Conservation (phyloP, 2,888 invertebrate genomes). For the Ceramica pisi region DNA sequence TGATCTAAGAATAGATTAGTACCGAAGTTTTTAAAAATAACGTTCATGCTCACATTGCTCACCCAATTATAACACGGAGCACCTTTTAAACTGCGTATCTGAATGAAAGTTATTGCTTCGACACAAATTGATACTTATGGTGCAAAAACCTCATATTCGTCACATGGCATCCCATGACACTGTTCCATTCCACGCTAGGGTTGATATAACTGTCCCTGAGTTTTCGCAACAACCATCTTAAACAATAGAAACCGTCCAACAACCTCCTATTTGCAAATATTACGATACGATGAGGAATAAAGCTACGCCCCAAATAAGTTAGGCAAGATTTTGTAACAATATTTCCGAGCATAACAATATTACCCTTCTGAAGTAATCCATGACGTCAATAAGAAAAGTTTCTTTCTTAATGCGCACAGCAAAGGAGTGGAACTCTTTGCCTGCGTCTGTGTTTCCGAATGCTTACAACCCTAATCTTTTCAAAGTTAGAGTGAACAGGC, state of each 20-base stretch:
- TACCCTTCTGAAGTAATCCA: slow-evolving; percentile 34
- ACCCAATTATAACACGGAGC: slow-evolving; percentile 23
- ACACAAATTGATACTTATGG: slow-evolving; percentile 54
- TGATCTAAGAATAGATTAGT: neutral
- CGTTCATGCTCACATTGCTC: slow-evolving; percentile 20
- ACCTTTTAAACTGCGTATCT: slow-evolving; percentile 41
- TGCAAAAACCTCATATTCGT: slow-evolving; percentile 53
- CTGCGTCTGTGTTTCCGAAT: no score
- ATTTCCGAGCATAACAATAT: slow-evolving; percentile 17
- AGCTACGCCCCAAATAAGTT: slow-evolving; percentile 12
- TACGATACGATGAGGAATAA: slow-evolving; percentile 17
- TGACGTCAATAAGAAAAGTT: slow-evolving; percentile 55
- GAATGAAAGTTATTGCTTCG: slow-evolving; percentile 42
- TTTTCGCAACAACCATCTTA: neutral
- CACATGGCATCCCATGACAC: slow-evolving; percentile 21
- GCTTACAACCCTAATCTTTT: no score
- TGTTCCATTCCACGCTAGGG: slow-evolving; percentile 34
- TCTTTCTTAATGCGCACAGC: slow-evolving; percentile 16
- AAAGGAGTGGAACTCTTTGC: no score
- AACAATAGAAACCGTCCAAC: slow-evolving; percentile 8
- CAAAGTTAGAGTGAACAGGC: no score
- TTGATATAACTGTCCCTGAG: slow-evolving; percentile 14
- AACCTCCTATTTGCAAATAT: neutral
- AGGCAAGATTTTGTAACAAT: slow-evolving; percentile 36
- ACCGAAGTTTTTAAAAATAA: slow-evolving; percentile 8